Evolutionary conservation across 1,140 invertebrate species (phyloP), one percentile per base, ranked within the genome.

Genomic region (Achatina immaculata): DNA sequence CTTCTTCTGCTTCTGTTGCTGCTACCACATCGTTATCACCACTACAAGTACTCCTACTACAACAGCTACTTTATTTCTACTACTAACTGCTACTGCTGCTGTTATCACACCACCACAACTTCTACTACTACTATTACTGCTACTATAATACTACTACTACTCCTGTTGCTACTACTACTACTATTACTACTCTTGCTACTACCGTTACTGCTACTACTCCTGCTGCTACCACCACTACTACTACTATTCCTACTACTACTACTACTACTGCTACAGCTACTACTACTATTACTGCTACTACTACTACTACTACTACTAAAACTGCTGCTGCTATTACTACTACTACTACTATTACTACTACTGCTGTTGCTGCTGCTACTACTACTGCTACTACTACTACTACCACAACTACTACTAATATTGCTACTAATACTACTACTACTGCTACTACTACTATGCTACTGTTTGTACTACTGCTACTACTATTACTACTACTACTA

Each of bases 191-290:
- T 65, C 7, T 24, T 65, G 24, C 62, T 65, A 65, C 62, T 65
- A 65, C 62, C 24, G 24, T 24, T 65, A 65, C 62, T 11, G 24
- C 62, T 65, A 65, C 62, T 65, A 65, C 62, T 65, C 7, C 43
- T 45, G 19, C 43, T 45, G 43, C 43, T 45, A 45, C 43, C 19
- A 45, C 43, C 19, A 65, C 62, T 28, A n/a, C 43, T 45, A 19
- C 43, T 45, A 45, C 43, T 45, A 45, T 19, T 45, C 7, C 43
- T 45, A 45, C 43, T 65, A 65, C 62, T 65, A 65, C 62, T 65
- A 65, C 62, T 65, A 65, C 62, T 65, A 65, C 62, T 65, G 34
- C 62, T 65, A 65, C 62, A 11, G 34, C 62, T 65, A 65, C 62
- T 34, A 65, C 62, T 65, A 65, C 62, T 65, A 65, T 24, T 65